These are phyloP conservation scores for Aurelia aurita complex sp. Pacific DNA, from an alignment of 30 jellyfish, hydroid and myxozoan genomes.

Conservation along the genomic window DNA sequence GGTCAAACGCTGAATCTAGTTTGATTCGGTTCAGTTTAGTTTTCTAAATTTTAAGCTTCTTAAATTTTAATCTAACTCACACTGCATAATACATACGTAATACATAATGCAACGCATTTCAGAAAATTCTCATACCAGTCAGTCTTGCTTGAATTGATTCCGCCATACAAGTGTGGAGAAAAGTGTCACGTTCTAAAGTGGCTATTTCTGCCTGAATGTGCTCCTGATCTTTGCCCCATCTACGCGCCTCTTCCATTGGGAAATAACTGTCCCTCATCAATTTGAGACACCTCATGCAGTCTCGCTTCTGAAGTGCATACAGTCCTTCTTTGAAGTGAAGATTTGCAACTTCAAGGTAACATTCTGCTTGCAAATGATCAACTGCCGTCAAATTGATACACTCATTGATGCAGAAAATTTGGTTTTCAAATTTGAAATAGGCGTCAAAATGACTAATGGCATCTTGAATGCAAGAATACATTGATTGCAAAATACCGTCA, in stretches of 20 bases:
- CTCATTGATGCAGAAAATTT: slow-evolving; percentile 1
- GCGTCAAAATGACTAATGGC: slow-evolving; percentile 17
- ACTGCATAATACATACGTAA: too few species aligned
- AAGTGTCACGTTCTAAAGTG: slow-evolving; percentile 19
- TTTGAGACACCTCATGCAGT: slow-evolving; percentile 39
- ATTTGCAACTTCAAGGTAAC: slow-evolving; percentile 8
- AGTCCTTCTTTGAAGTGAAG: slow-evolving; percentile 22
- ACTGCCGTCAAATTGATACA: neutral
- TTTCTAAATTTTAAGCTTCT: too few species aligned
- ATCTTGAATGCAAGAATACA: slow-evolving; percentile 7
- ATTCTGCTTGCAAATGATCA: slow-evolving; percentile 29
- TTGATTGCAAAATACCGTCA: neutral
- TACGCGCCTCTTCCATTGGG: slow-evolving; percentile 68
- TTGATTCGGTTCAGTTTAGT: too few species aligned
- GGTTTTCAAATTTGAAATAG: slow-evolving; percentile 10
- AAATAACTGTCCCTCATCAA: slow-evolving; percentile 52
- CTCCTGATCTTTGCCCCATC: slow-evolving; percentile 12
- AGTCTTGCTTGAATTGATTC: slow-evolving; percentile 34
- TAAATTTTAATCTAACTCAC: too few species aligned
- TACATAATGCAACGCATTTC: too few species aligned
- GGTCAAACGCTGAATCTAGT: too few species aligned
- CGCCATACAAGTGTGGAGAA: slow-evolving; percentile 28
- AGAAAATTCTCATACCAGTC: neutral
- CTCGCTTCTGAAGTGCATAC: slow-evolving; percentile 12
- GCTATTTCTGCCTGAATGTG: slow-evolving; percentile 1